These are phyloP conservation scores for Syrrhaptes paradoxus DNA, from an alignment of 2,113 vertebrate genomes.

Conservation along the genomic window DNA sequence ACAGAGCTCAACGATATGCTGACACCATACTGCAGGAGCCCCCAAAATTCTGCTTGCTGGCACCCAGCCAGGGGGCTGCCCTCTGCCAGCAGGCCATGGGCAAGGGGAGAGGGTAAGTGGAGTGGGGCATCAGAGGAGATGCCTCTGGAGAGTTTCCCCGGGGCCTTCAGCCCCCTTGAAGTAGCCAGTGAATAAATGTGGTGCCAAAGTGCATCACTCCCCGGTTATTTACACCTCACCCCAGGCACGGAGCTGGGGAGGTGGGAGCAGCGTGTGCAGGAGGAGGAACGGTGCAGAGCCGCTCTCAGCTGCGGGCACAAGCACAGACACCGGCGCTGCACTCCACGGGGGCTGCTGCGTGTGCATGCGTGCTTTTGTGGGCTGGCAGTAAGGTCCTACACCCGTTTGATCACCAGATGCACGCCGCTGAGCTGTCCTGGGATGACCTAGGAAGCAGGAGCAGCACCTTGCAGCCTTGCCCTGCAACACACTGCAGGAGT, in stretches of 20 bases:
- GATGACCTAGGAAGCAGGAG: neutral
- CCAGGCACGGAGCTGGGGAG: fast-evolving
- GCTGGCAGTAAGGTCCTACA: neutral
- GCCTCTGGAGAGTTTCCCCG: neutral
- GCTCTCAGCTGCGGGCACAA: fast-evolving
- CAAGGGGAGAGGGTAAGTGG: neutral
- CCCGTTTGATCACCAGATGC: neutral
- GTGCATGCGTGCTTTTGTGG: fast-evolving
- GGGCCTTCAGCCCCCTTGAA: neutral
- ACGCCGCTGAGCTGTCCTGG: neutral
- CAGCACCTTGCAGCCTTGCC: fast-evolving
- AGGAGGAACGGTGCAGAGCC: neutral
- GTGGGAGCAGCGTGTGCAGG: neutral
- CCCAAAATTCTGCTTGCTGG: neutral
- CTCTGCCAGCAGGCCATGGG: fast-evolving
- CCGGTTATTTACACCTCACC: neutral
- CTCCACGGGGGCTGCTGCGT: fast-evolving
- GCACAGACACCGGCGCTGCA: neutral
- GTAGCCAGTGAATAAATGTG: neutral
- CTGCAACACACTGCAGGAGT: fast-evolving
- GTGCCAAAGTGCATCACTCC: neutral
- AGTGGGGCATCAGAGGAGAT: fast-evolving
- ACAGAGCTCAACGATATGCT: slow-evolving; percentile 11
- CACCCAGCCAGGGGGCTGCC: neutral
- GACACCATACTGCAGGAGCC: neutral